Evolutionary conservation across 2,113 vertebrate genomes (phyloP).

Genomic region (Ellobius talpinus): DNA sequence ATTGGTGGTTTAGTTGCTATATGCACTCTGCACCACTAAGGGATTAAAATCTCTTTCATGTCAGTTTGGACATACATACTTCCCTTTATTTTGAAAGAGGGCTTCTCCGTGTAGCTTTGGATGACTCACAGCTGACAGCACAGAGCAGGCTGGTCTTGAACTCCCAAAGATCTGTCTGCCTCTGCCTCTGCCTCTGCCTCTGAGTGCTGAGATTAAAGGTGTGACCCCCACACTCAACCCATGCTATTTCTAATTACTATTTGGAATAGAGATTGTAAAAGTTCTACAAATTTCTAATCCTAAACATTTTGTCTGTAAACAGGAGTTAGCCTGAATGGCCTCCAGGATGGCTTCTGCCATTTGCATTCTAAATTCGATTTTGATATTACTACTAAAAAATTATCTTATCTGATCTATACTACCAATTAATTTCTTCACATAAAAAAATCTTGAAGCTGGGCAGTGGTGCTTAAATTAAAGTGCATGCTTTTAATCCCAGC

Average conservation of each 20-base stretch:
- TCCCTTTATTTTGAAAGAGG: neutral
- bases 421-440: neutral
- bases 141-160: no score
- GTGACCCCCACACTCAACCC: no score
- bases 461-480: no score
- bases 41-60: no score
- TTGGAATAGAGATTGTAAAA: neutral
- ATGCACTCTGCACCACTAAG: no score
- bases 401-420: neutral
- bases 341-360: neutral
- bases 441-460: neutral
- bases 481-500: no score
- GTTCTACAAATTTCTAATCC: neutral
- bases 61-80: neutral
- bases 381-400: neutral
- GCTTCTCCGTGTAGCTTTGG: neutral
- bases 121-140: neutral
- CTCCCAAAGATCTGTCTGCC: no score
- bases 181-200: no score
- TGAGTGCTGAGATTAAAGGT: no score
- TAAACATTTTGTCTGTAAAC: neutral
- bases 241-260: neutral
- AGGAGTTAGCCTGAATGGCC: neutral
- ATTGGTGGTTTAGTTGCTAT: no score
- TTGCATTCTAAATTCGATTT: neutral